Evolutionary conservation across 64 coral and sea anemone species (phyloP).

Genomic region (Porites australiensis): DNA sequence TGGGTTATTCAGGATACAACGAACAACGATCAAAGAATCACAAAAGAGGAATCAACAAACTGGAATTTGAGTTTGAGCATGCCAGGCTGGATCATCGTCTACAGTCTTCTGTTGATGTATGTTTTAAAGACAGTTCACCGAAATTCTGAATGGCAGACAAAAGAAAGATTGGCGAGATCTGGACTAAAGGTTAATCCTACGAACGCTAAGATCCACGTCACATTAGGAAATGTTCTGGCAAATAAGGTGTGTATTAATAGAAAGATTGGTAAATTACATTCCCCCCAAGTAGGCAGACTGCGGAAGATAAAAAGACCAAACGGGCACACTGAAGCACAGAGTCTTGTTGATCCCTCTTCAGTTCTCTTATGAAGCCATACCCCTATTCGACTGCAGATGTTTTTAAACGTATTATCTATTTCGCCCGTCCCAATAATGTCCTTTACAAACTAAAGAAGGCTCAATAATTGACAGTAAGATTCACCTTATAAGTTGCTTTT

Average conservation of each 20-base stretch:
- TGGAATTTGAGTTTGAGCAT: background rate
- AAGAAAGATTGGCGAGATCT: slow-evolving; percentile 65
- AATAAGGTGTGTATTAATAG: slow-evolving; percentile 50
- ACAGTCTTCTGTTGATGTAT: slow-evolving; percentile 48
- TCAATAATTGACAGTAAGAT: no score
- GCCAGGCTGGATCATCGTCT: slow-evolving; percentile 12
- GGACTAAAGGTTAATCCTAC: slow-evolving; percentile 81
- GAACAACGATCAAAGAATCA: background rate
- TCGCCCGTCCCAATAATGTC: no score
- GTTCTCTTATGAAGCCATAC: no score
- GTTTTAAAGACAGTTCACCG: slow-evolving; percentile 70
- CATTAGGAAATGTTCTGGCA: slow-evolving; percentile 78
- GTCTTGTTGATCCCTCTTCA: no score
- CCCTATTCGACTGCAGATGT: no score
- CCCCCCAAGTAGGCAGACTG: no score
- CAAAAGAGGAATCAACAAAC: background rate
- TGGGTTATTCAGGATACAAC: background rate
- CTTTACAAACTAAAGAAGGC: no score
- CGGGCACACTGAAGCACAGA: no score
- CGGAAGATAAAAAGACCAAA: no score
- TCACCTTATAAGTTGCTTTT: no score
- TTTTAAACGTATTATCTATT: no score
- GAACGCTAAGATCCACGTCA: slow-evolving; percentile 92
- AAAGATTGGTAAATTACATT: background rate
- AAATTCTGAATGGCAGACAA: slow-evolving; percentile 74